A percentile compares a stretch with the other conserved stretches of the same genome.
Evolutionary conservation across 2,888 invertebrate species (phyloP).

Genomic region (Notodonta ziczac): DNA sequence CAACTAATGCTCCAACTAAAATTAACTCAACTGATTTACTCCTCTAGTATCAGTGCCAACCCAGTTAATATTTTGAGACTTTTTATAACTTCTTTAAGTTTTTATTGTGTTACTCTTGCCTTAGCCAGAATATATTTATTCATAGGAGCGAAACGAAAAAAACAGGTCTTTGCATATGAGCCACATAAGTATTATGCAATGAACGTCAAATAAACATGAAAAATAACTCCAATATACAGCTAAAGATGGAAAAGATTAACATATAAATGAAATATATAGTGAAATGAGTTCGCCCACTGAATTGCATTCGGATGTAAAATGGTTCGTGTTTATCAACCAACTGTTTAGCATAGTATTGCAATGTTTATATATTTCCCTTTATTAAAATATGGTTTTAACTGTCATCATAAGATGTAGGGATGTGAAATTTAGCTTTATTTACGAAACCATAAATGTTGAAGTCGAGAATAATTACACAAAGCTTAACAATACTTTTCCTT

Average conservation of each 20-base stretch:
- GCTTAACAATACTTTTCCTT: no score
- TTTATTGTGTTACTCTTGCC: no score
- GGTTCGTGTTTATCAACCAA: constrained; percentile 22
- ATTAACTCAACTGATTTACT: no score
- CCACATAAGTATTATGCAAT: background rate
- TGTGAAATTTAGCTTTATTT: no score
- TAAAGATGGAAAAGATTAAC: constrained; percentile 22
- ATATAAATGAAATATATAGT: constrained; percentile 36
- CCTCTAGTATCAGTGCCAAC: no score
- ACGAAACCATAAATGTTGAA: no score
- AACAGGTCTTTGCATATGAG: background rate
- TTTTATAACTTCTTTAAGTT: no score
- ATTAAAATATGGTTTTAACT: constrained; percentile 5
- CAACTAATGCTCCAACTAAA: no score
- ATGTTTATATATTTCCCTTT: constrained; percentile 9
- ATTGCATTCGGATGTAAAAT: constrained; percentile 24
- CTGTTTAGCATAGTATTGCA: constrained; percentile 39
- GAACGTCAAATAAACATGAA: constrained; percentile 33
- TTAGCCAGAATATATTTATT: no score
- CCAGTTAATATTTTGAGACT: no score
- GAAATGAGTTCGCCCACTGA: constrained; percentile 11
- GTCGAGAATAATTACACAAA: no score
- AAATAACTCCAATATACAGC: constrained; percentile 38
- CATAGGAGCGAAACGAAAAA: background rate
- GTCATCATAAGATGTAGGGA: background rate